Evolutionary conservation across 1,140 invertebrate genomes (phyloP).

Genomic region (Daktulosphaira vitifoliae): DNA sequence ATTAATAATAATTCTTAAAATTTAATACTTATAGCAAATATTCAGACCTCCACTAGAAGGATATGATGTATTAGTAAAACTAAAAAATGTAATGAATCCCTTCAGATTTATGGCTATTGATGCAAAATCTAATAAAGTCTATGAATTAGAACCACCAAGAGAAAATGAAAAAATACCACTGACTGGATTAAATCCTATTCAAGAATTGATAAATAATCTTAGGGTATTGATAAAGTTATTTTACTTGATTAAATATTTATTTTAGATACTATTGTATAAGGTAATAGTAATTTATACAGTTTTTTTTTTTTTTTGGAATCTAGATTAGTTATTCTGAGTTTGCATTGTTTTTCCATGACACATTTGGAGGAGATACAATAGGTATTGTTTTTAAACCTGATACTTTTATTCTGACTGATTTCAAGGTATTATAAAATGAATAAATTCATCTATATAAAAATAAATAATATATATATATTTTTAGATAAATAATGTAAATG

Average conservation of each 20-base stretch:
- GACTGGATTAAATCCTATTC: conserved; percentile 66
- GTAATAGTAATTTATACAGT: not conserved
- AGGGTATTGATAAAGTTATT: conserved; percentile 48
- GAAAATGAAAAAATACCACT: conserved; percentile 53
- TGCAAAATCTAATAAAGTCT: conserved; percentile 39
- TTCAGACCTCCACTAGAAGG: conserved; percentile 58
- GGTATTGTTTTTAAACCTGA: conserved; percentile 73
- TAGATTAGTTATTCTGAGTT: conserved; percentile 65
- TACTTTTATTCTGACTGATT: conserved; percentile 52
- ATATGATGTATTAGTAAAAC: conserved; percentile 68
- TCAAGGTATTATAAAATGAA: conserved; percentile 54
- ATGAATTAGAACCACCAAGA: conserved; percentile 36
- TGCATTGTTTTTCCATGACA: conserved; percentile 81
- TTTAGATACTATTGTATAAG: not conserved
- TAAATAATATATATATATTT: conserved; percentile 9
- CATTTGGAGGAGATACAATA: conserved; percentile 69
- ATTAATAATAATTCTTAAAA: not conserved
- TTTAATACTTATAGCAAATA: conserved; percentile 46
- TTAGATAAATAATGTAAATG: conserved; percentile 35
- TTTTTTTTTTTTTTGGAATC: conserved; percentile 2
- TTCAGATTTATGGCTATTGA: conserved; percentile 45
- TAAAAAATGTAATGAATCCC: conserved; percentile 53
- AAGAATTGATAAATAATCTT: conserved; percentile 62
- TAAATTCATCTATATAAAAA: not conserved
- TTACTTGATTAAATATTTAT: not conserved